Percentiles rank a stretch among this genome's conserved stretches.
Evolutionary conservation across 2,113 vertebrate species (phyloP).

Genomic region (Nothocercus nigrocapillus): DNA sequence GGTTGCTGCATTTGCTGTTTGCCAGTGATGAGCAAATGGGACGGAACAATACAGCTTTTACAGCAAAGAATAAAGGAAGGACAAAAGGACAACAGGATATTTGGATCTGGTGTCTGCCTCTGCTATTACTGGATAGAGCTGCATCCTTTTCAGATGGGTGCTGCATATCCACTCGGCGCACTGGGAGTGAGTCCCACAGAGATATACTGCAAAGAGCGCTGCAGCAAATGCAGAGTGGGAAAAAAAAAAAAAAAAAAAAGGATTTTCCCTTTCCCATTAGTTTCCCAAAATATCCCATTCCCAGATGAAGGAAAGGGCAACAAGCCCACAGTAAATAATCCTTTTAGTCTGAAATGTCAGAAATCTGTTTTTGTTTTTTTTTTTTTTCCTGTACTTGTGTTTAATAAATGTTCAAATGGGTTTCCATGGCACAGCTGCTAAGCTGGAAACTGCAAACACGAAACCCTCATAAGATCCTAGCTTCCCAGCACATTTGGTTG

Average conservation of each 20-base stretch:
- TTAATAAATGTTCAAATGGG: background rate
- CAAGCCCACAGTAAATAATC: background rate
- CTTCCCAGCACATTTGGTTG: background rate
- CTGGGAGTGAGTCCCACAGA: background rate
- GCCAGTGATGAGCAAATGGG: background rate
- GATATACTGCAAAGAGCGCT: background rate
- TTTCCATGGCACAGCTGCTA: background rate
- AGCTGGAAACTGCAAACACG: background rate
- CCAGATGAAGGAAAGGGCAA: background rate
- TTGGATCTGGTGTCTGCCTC: no score
- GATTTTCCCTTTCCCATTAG: background rate
- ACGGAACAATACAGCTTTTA: background rate
- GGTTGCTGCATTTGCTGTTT: background rate
- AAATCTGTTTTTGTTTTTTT: background rate
- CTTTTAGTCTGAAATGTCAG: background rate
- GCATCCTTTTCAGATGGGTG: background rate
- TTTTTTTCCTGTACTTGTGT: rapidly evolving
- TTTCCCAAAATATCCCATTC: background rate
- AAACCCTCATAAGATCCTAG: background rate
- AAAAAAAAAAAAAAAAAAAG: no score
- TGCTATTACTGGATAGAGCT: no score
- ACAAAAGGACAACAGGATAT: rapidly evolving
- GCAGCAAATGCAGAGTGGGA: background rate
- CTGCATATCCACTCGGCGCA: background rate
- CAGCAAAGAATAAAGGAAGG: background rate